These are phyloP conservation scores for Priocnemis perturbator DNA, from an alignment of 2,888 invertebrate species.

Conservation along the genomic window DNA sequence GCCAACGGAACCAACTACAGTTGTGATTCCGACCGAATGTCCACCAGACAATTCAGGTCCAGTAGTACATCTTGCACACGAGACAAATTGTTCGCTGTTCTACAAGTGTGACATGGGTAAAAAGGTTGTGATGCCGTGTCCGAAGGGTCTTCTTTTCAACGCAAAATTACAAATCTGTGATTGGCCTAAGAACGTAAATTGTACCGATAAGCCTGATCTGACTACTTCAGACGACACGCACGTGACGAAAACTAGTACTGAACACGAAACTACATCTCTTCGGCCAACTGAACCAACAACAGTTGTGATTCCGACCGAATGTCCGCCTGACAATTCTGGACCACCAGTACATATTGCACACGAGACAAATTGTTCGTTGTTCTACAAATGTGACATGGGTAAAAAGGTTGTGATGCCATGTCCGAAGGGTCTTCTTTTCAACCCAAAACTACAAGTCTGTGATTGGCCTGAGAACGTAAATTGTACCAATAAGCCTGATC, in stretches of 20 bases:
- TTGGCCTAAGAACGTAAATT: conserved; percentile 21
- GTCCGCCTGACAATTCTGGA: conserved; percentile 28
- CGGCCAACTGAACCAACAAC: not conserved
- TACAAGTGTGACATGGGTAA: conserved; percentile 47
- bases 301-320: conserved; percentile 22
- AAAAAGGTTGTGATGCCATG: conserved; percentile 22
- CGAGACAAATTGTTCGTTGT: conserved; percentile 47
- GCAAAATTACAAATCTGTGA: conserved; percentile 13
- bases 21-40: not conserved
- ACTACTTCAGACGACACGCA: not conserved
- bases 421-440: conserved; percentile 39
- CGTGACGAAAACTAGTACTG: not conserved
- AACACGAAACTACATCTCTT: not conserved
- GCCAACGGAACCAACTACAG: not conserved
- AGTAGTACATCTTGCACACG: conserved; percentile 35
- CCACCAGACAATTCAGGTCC: not conserved
- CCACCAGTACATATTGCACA: conserved; percentile 37
- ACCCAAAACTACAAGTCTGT: conserved; percentile 40
- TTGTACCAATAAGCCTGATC: too few species aligned
- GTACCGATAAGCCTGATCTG: conserved; percentile 15
- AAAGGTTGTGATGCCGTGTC: conserved; percentile 42
- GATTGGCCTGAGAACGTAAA: conserved; percentile 31
- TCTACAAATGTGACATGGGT: conserved; percentile 51
- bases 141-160: conserved; percentile 46
- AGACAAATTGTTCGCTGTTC: conserved; percentile 47